Evolutionary conservation across 2,797 vertebrate genomes (phyloP).

Genomic region (Florisuga fusca): DNA sequence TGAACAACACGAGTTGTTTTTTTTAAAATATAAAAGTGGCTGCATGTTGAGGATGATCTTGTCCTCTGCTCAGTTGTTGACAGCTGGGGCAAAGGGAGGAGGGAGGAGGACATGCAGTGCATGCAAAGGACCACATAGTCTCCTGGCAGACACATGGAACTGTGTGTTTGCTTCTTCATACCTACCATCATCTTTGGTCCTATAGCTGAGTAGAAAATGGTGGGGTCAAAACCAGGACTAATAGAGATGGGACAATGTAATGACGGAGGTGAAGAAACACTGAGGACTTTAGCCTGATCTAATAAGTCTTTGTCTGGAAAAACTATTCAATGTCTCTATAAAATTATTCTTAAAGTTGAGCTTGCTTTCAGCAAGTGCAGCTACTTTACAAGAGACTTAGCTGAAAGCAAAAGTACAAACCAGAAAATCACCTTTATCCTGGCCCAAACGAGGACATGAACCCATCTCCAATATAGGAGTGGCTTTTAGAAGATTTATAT

Average conservation of each 20-base stretch:
- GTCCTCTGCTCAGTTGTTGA: background rate
- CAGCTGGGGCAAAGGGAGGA: rapidly evolving
- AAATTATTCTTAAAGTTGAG: background rate
- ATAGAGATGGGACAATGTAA: background rate
- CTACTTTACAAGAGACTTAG: too few relatives aligned
- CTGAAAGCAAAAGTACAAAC: too few relatives aligned
- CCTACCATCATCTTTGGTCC: background rate
- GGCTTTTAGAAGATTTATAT: background rate
- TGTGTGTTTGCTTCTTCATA: background rate
- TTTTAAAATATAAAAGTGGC: background rate
- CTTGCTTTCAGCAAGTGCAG: too few relatives aligned
- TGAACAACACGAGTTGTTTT: background rate
- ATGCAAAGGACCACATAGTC: background rate
- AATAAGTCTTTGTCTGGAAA: background rate
- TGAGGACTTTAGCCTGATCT: background rate
- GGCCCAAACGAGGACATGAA: too few relatives aligned
- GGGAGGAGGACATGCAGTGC: background rate
- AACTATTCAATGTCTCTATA: background rate
- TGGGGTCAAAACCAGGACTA: background rate
- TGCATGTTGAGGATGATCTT: background rate
- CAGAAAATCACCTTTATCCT: too few relatives aligned
- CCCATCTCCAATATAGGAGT: background rate
- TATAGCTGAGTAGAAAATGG: background rate
- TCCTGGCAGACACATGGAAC: background rate
- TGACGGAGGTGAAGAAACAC: background rate